Base-by-base conservation (phyloP, 1,140 invertebrate species). In the Megalopta genalis region DNA sequence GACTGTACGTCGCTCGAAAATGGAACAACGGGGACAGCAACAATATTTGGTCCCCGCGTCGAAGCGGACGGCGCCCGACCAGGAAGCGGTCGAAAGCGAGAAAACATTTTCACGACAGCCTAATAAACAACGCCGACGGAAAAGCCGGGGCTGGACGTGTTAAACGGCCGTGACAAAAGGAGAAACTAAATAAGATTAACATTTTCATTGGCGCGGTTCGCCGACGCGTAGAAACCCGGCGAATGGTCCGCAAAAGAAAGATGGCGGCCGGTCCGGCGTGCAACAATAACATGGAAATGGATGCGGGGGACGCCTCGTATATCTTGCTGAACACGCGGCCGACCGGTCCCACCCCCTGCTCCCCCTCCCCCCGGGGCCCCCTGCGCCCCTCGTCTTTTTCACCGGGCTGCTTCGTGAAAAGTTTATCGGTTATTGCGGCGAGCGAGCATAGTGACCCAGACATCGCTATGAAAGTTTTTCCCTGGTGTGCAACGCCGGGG, bases 201-300 rank as follows among this genome's bases (percentile, higher is more conserved):
- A 32, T 32, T 46, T 68, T 42, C 9, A 12, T 52, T 54, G 14
- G 21, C 32, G 59, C 25, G 52, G 25, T 0, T 57, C 14, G 9
- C 7, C 0, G 42, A 27, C 9, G 14, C 27, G 27, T 39, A 10
- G 63, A 67, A 64, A 71, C 23, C 59, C 25, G 18, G 25, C 49
- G 32, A 7, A 16, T 8, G 62, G 62, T 62, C 27, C 32, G 49
- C 42, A 25, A 75, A 32, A 67, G 77, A 75, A 59, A 72, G 67
- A 67, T 75, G 71, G 64, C 25, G 42, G 25, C 49, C 16, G 23
- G 66, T 39, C 49, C 27, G 39, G 32, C 49, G 37, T 72, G 69
- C 42, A 73, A 79, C 77, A 80, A 80, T 80, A 75, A 80, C 62
- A 80, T 80, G 77, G 77, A 80, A 80, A 80, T 80, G 49, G 77